Conservation (phyloP, 2,888 invertebrate species). For the Melitaea athalia region DNA sequence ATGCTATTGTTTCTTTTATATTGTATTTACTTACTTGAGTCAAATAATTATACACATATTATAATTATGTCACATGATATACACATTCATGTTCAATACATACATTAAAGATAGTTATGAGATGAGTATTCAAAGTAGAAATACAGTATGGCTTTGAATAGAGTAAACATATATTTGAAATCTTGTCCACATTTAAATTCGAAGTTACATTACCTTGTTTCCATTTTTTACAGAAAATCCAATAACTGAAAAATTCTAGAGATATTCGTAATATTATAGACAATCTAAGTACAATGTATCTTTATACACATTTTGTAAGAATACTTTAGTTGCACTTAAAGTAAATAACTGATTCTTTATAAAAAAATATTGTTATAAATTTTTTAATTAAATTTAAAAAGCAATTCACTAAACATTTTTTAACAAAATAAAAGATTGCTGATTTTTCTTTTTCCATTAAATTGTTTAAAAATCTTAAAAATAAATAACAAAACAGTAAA, state of each 20-base stretch:
- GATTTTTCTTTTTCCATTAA: not conserved
- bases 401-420: conserved; percentile 2
- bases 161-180: not conserved
- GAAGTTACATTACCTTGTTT: conserved; percentile 14
- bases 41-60: not conserved
- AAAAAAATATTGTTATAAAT: not conserved
- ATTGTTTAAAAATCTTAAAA: conserved; percentile 38
- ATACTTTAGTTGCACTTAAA: not conserved
- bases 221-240: not conserved
- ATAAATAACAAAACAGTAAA: conserved; percentile 48
- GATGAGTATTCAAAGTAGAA: not conserved
- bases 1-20: not conserved
- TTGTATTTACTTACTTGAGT: not conserved
- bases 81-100: not conserved
- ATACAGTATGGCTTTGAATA: not conserved
- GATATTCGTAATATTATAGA: not conserved
- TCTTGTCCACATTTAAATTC: conserved; percentile 8
- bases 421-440: conserved; percentile 3
- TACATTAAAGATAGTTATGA: not conserved
- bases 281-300: not conserved
- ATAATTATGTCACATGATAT: conserved; percentile 1
- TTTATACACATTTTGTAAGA: not conserved
- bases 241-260: not conserved
- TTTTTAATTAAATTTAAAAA: not conserved
- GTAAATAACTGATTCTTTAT: not conserved